Conservation (phyloP, 2,797 vertebrate genomes). For the Chelonia mydas region DNA sequence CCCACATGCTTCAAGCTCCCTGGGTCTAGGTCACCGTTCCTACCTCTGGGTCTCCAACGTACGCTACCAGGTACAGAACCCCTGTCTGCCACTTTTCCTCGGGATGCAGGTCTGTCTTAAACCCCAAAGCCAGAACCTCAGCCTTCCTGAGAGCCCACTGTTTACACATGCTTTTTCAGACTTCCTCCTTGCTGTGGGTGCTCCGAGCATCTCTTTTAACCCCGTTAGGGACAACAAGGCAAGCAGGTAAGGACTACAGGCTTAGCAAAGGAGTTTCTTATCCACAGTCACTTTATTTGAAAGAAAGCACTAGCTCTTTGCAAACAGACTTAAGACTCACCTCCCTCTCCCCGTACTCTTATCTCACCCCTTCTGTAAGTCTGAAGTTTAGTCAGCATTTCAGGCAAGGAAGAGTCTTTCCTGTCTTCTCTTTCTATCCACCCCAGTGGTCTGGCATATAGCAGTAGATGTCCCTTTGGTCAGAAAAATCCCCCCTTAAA, state of each 20-base stretch:
- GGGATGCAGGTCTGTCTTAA: not conserved
- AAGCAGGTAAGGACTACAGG: not conserved
- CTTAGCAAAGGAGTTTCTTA: not conserved
- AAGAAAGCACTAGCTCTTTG: not conserved
- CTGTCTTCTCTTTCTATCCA: not conserved
- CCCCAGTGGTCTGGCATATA: not conserved
- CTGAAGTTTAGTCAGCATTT: not conserved
- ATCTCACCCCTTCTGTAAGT: not conserved
- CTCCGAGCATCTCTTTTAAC: not conserved
- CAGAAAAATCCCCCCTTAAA: not conserved
- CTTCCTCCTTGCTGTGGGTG: not conserved
- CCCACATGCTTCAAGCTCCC: not conserved
- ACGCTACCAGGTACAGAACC: not conserved
- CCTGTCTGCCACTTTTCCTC: not conserved
- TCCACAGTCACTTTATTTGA: not conserved
- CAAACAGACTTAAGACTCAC: not conserved
- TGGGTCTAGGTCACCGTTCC: not conserved
- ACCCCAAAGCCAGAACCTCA: fast-evolving
- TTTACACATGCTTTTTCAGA: not conserved
- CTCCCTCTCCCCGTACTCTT: not conserved
- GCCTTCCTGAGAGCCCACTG: not conserved
- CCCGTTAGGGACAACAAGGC: not conserved
- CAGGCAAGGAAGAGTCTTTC: not conserved
- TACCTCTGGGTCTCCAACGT: not conserved
- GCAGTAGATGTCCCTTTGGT: not conserved